Evolutionary conservation across 2,113 vertebrate species (phyloP), one percentile per base, ranked within the genome.

Genomic region (Entomyzon cyanotis): DNA sequence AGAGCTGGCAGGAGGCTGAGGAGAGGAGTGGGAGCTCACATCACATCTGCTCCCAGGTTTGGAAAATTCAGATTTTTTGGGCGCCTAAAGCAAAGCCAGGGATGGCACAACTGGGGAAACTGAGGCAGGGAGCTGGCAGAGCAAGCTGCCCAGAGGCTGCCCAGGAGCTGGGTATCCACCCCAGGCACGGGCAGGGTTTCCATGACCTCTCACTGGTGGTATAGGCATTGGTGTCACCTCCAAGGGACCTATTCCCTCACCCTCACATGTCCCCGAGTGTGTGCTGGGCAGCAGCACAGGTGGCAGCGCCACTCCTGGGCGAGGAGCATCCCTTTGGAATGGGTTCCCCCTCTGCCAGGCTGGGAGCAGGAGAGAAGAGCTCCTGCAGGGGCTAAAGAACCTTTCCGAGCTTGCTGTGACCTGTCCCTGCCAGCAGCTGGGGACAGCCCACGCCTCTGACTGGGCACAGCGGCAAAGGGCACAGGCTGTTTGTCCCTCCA

Each of bases 221-320:
- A 13, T 15, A 8, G 73, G 50, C 37, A 35, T 11, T 4, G 47
- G 28, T 42, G 33, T 15, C 53, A 50, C 44, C 39, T 39, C 42
- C 1, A 1, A 31, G 37, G 39, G 10, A 20, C 35, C 17, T 1
- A 1, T 37, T n/a, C 15, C 37, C 50, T 69, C 82, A 15, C 12
- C n/a, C 27, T 56, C 23, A 10, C 4, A 0, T 7, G 35, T 73
- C 2, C 3, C 24, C 0, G 0, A 2, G 41, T 6, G 12, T 11
- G 59, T 30, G 53, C 59, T 11, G 47, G 49, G 10, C 13, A 7
- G 50, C 68, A 42, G 73, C 39, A 11, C 37, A 25, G 56, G 27
- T 6, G 4, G 37, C 37, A 60, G 41, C 22, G 24, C 37, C 23
- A 12, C 71, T 35, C 5, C 37, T 5, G 30, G 18, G 37, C 0